Percentiles rank a stretch among this genome's conserved stretches.
Conservation (phyloP, 2,888 invertebrate genomes). For the Cheilosia impressa region DNA sequence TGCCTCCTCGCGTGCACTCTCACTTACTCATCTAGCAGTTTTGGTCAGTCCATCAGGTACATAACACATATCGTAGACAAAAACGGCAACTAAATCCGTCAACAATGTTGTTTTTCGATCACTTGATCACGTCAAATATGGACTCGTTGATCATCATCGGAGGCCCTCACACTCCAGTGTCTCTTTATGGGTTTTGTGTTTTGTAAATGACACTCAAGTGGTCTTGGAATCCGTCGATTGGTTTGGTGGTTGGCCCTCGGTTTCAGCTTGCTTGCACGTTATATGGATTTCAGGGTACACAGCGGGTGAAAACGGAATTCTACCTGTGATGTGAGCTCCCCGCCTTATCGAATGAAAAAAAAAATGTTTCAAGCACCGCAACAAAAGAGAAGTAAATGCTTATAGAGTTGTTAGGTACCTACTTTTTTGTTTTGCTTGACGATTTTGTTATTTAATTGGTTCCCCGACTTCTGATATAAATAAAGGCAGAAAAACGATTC, state of each 20-base stretch:
- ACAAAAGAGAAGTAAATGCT: slow-evolving; percentile 45
- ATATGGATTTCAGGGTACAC: slow-evolving; percentile 61
- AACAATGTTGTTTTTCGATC: slow-evolving; percentile 68
- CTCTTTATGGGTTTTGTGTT: slow-evolving; percentile 66
- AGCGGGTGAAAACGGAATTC: slow-evolving; percentile 60
- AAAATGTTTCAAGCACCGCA: not conserved
- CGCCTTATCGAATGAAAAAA: not conserved
- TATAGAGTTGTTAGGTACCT: slow-evolving; percentile 34
- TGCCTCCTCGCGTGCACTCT: slow-evolving; percentile 54
- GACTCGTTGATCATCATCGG: slow-evolving; percentile 67
- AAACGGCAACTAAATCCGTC: slow-evolving; percentile 71
- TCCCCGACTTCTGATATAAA: slow-evolving; percentile 22
- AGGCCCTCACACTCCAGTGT: slow-evolving; percentile 60
- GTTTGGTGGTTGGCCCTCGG: slow-evolving; percentile 53
- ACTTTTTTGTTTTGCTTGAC: slow-evolving; percentile 24
- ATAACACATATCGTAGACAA: slow-evolving; percentile 53
- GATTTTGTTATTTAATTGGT: slow-evolving; percentile 41
- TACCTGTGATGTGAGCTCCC: slow-evolving; percentile 58
- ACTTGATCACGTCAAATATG: slow-evolving; percentile 74
- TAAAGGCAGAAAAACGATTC: slow-evolving; percentile 55
- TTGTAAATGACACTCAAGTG: slow-evolving; percentile 75
- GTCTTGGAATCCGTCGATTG: slow-evolving; percentile 64
- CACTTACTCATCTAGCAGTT: slow-evolving; percentile 61
- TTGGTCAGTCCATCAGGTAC: slow-evolving; percentile 52
- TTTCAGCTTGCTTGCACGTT: slow-evolving; percentile 38